These are phyloP conservation scores for Poecilia wingei DNA, from an alignment of 2,797 vertebrate species.

Conservation along the genomic window DNA sequence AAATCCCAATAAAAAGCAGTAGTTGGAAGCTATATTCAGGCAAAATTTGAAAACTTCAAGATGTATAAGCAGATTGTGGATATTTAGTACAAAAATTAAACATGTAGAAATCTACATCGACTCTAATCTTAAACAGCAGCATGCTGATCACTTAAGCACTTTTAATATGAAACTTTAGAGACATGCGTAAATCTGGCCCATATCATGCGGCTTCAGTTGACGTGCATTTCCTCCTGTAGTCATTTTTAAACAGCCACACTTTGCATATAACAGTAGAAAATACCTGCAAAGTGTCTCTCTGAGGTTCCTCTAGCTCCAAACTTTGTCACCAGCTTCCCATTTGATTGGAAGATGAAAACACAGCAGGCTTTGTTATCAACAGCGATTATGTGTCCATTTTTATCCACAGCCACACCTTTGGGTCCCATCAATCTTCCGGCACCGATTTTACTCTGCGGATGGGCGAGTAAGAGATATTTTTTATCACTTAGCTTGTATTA, in stretches of 20 bases:
- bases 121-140: slow-evolving; percentile 21
- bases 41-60: background rate
- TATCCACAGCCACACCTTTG: slow-evolving; percentile 93
- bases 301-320: slow-evolving; percentile 92
- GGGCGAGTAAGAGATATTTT: background rate
- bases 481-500: background rate
- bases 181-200: slow-evolving; percentile 70
- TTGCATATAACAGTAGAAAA: background rate
- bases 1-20: background rate
- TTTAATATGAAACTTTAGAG: slow-evolving; percentile 21
- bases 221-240: slow-evolving; percentile 1
- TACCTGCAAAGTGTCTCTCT: slow-evolving; percentile 95
- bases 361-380: slow-evolving; percentile 98
- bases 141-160: slow-evolving; percentile 36
- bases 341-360: slow-evolving; percentile 97
- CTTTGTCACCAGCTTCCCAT: slow-evolving; percentile 94
- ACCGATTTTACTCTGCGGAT: slow-evolving; percentile 89
- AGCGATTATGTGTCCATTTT: slow-evolving; percentile 95
- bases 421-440: slow-evolving; percentile 94
- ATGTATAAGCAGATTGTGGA: slow-evolving; percentile 9
- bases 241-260: background rate
- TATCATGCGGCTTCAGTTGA: background rate
- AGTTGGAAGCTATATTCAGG: background rate
- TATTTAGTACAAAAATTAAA: slow-evolving; percentile 6
- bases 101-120: slow-evolving; percentile 22